Evolutionary conservation across 2,797 vertebrate genomes (phyloP).

Genomic region (Scyliorhinus canicula): DNA sequence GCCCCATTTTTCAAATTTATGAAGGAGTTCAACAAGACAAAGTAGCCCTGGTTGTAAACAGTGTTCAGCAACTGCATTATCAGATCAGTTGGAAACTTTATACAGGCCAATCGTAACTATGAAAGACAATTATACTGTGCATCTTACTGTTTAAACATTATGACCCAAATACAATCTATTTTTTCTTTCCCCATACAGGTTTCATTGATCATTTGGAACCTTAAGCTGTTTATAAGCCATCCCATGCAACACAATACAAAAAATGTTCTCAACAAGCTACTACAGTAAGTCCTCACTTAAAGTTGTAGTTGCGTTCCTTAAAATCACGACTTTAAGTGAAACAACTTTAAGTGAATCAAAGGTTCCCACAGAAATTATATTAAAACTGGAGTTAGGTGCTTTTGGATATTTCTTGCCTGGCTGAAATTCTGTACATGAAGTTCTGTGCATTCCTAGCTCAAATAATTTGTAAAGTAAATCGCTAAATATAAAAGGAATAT

Average conservation of each 20-base stretch:
- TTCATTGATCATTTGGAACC: no score
- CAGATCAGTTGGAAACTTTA: not conserved
- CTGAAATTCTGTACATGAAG: not conserved
- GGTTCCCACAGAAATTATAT: not conserved
- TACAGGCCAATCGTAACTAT: not conserved
- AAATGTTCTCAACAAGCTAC: not conserved
- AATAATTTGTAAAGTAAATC: not conserved
- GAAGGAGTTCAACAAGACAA: not conserved
- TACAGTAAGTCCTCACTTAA: constrained; percentile 1
- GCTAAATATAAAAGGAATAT: not conserved
- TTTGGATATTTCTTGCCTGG: not conserved
- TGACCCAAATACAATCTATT: not conserved
- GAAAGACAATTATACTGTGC: not conserved
- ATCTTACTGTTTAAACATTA: not conserved
- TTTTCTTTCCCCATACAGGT: not conserved
- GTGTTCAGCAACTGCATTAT: not conserved
- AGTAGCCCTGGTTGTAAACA: not conserved
- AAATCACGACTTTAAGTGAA: not conserved
- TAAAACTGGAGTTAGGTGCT: not conserved
- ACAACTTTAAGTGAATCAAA: not conserved
- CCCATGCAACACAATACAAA: not conserved
- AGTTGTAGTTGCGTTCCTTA: not conserved
- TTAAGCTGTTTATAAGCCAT: not conserved
- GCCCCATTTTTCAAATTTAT: no score
- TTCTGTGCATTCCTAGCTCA: not conserved